These are phyloP conservation scores for Bombyx mandarina DNA, from an alignment of 1,140 invertebrate species.

Conservation along the genomic window DNA sequence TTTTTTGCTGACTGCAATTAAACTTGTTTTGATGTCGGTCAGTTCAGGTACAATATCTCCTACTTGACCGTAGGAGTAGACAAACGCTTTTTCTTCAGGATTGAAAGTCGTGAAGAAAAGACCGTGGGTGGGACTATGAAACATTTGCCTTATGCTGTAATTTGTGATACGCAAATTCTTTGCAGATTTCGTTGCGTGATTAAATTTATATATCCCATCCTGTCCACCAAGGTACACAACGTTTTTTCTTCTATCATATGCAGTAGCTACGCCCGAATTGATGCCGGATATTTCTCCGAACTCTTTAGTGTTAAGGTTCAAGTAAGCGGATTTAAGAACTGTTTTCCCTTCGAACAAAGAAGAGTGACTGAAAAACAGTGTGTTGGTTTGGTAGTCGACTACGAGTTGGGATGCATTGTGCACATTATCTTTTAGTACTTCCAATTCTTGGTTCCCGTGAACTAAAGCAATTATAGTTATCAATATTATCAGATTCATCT, in stretches of 20 bases:
- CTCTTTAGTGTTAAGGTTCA: conserved; percentile 1
- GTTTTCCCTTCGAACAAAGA: background rate
- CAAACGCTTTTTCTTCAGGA: conserved; percentile 6
- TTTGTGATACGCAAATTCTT: conserved; percentile 1
- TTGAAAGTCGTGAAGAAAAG: conserved; percentile 5
- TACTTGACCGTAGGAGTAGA: conserved; percentile 1
- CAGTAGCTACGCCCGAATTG: background rate
- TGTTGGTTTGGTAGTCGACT: conserved; percentile 5
- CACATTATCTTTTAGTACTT: conserved; percentile 4
- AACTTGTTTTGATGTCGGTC: background rate
- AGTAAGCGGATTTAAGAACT: conserved; percentile 3
- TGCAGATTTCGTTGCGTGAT: conserved; percentile 1
- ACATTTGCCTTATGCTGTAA: conserved; percentile 8
- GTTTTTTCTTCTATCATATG: background rate
- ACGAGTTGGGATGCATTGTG: conserved; percentile 1
- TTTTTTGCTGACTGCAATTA: conserved; percentile 1
- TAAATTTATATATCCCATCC: conserved; percentile 6
- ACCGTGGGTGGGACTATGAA: conserved; percentile 1
- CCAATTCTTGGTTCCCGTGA: background rate
- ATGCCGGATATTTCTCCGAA: conserved; percentile 5
- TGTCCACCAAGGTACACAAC: conserved; percentile 6
- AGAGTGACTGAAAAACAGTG: conserved; percentile 6
- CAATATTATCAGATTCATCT: conserved; percentile 4
- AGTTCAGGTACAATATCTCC: background rate
- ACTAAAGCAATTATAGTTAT: background rate